These are phyloP conservation scores for Lycocerus yunnanus DNA, from an alignment of 2,888 invertebrate genomes.

Conservation along the genomic window DNA sequence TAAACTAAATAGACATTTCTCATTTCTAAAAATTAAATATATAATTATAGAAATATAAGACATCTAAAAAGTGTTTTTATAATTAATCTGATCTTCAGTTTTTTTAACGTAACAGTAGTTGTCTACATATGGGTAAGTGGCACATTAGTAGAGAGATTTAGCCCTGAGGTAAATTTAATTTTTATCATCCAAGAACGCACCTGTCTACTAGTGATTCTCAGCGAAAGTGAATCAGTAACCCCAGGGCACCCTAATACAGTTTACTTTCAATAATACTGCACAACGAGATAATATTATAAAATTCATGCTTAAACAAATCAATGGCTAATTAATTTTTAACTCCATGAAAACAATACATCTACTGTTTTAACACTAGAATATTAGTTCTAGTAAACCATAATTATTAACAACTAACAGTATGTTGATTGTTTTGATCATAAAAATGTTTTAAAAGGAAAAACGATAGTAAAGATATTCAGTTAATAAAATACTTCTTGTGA, in stretches of 20 bases:
- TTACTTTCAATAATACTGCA: conserved; percentile 19
- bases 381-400: too few species aligned
- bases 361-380: neutral
- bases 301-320: neutral
- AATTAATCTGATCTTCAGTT: neutral
- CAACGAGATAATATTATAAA: neutral
- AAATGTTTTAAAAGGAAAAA: too few species aligned
- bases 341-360: neutral
- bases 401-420: too few species aligned
- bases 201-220: conserved; percentile 20
- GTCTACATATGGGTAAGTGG: conserved; percentile 20
- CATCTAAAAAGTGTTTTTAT: neutral
- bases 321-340: neutral
- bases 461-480: too few species aligned
- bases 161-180: conserved; percentile 22
- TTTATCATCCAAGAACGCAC: conserved; percentile 17
- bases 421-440: too few species aligned
- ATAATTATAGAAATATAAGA: neutral
- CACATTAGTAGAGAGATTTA: conserved; percentile 13
- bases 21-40: neutral
- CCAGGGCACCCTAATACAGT: conserved; percentile 19
- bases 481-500: too few species aligned
- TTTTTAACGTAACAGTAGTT: neutral
- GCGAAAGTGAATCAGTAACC: conserved; percentile 25
- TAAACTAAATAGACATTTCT: neutral